Evolutionary conservation across 2,888 invertebrate genomes (phyloP), one percentile per base, ranked within the genome.

Genomic region (Amblyjoppa proteus): DNA sequence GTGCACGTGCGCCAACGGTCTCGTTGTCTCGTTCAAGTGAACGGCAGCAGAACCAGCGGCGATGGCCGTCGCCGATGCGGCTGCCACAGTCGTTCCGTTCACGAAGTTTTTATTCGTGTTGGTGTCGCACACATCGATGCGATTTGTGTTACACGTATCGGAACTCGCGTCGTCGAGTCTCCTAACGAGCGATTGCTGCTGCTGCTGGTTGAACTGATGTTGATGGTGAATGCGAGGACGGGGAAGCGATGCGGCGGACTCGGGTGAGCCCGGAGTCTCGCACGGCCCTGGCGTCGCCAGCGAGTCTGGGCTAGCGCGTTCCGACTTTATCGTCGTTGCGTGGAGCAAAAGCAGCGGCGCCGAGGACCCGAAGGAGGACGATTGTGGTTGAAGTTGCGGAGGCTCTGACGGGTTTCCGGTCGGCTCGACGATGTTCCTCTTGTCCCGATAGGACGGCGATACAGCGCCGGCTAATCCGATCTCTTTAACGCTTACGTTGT

Each of bases 241-340:
- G 64, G 83, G 87, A 80, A 74, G 73, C 74, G 80, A 73, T 49
- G 86, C 53, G 38, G 77, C 74, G 68, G 81, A 83, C 83, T 86
- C 87, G 83, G 90, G 92, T 28, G 91, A 90, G 76, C 87, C 83
- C 20, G 88, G 83, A 51, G 90, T 79, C 81, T 91, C 91, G 91
- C 89, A 91, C 90, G 90, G 89, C 95, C 88, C 95, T 95, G 87
- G 89, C 88, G 91, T 90, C 90, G 91, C 91, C 92, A 88, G 88
- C 80, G 90, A 90, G 92, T 92, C 92, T 89, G 92, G 92, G 87
- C 93, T 93, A 80, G 91, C 90, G 89, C 91, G 92, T 87, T 92
- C 92, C 86, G 89, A 90, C 90, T 92, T 93, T 90, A 92, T 90
- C 94, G 87, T 91, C 92, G 87, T 88, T 90, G 88, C 91, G 92